Evolutionary conservation across 92 coral and sea anemone genomes (phyloP).

Genomic region (Micromussa lordhowensis): DNA sequence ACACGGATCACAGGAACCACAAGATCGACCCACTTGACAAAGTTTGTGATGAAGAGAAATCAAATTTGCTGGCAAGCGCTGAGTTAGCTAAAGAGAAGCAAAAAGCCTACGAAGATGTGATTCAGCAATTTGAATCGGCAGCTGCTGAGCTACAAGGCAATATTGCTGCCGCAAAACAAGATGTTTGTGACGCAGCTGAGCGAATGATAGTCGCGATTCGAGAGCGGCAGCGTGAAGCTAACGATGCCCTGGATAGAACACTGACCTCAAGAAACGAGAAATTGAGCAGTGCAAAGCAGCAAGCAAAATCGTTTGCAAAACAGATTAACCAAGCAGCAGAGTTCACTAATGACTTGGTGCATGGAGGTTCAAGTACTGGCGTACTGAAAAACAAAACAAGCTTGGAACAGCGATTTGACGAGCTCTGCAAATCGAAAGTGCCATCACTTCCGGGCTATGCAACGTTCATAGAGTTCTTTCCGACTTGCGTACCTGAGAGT

Average conservation of each 20-base stretch:
- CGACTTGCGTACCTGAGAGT: neutral
- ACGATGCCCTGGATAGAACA: neutral
- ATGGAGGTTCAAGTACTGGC: neutral
- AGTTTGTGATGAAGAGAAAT: neutral
- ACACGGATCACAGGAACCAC: neutral
- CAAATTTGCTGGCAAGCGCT: neutral
- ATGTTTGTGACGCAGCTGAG: conserved; percentile 1
- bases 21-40: neutral
- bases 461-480: neutral
- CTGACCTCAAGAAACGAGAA: neutral
- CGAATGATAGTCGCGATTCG: neutral
- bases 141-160: neutral
- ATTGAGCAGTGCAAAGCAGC: neutral
- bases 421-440: neutral
- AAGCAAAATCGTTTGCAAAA: neutral
- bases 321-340: conserved; percentile 13
- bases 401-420: neutral
- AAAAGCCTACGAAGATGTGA: neutral
- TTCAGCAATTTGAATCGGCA: neutral
- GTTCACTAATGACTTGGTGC: neutral
- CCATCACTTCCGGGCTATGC: neutral
- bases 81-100: neutral
- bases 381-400: neutral
- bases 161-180: neutral
- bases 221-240: neutral